Evolutionary conservation across 2,797 vertebrate species (phyloP).

Genomic region (Poecilia picta): DNA sequence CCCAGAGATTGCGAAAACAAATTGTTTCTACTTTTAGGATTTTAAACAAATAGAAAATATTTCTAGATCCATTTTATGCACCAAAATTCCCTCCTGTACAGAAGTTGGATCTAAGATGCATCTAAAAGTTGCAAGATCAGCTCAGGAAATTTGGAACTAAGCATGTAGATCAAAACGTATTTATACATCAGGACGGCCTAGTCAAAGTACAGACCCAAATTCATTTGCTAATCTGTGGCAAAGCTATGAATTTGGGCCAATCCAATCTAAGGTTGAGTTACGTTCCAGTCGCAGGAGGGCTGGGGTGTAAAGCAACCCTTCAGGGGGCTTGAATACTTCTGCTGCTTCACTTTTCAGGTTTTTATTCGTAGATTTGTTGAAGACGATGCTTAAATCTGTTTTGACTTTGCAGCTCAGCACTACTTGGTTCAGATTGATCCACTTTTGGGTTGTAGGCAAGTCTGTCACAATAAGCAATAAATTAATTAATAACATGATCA

Average conservation of each 20-base stretch:
- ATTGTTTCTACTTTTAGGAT: not conserved
- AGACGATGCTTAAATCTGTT: not conserved
- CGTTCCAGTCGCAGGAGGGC: not conserved
- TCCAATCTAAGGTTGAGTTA: not conserved
- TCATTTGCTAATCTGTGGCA: not conserved
- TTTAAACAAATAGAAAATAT: not conserved
- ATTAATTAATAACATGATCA: too few species aligned
- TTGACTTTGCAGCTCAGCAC: not conserved
- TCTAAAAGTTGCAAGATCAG: not conserved
- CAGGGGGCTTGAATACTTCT: not conserved
- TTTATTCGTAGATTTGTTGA: not conserved
- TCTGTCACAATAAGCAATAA: too few species aligned
- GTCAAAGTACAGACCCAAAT: not conserved
- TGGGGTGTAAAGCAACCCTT: not conserved
- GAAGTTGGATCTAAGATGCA: not conserved
- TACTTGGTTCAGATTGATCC: not conserved
- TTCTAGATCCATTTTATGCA: not conserved
- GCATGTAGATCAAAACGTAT: not conserved
- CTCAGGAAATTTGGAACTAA: not conserved
- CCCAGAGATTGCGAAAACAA: not conserved
- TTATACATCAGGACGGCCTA: not conserved
- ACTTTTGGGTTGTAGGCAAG: not conserved
- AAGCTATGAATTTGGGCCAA: not conserved
- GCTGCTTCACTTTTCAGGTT: not conserved
- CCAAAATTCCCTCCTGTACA: not conserved